Base-by-base conservation (phyloP, 2,888 invertebrate genomes). In the Hydrotaea cyrtoneurina region DNA sequence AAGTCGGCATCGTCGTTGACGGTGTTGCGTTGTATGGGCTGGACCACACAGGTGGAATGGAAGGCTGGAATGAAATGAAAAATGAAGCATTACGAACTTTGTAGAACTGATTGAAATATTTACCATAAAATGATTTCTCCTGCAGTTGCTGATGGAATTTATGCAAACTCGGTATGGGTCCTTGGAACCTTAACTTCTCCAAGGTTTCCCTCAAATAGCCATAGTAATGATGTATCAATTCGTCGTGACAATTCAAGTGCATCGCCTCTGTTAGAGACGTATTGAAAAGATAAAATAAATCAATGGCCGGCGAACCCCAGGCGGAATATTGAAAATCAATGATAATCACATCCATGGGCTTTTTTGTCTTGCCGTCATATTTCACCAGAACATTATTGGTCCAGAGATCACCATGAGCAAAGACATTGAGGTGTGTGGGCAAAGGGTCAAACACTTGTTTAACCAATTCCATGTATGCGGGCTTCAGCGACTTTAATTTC, bases 371-470 rank as follows among this genome's bases (percentile, higher is more conserved):
- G 31, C 87, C 80, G 46, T 89, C 89, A 78, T 91, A 92, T 81
- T 89, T 90, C 0, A 91, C 91, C 80, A 92, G 90, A 0, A 91
- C 88, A 86, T 92, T 92, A 80, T 92, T 92, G 0, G 89, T 90
- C 92, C 92, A 92, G 10, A 92, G 87, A 88, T 92, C 92, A 4
- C 92, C 92, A 79, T 92, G 92, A 10, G 89, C 88, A 82, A 92
- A 80, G 0, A 91, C 91, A 87, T 92, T 92, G 0, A 92, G 85
- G 64, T 90, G 88, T 13, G 88, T 85, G 0, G 86, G 73, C 2
- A 86, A 84, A 10, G 89, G 81, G 74, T 91, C 91, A 19, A 91
- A 91, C 7, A 91, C 89, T 3, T 88, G 87, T 59, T 90, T 90
- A 17, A 89, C 89, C 76, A 91, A 82, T 83, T 92, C 92, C 90